These are phyloP conservation scores for Coracias cyanogaster DNA, from an alignment of 2,797 vertebrate species.

Conservation along the genomic window DNA sequence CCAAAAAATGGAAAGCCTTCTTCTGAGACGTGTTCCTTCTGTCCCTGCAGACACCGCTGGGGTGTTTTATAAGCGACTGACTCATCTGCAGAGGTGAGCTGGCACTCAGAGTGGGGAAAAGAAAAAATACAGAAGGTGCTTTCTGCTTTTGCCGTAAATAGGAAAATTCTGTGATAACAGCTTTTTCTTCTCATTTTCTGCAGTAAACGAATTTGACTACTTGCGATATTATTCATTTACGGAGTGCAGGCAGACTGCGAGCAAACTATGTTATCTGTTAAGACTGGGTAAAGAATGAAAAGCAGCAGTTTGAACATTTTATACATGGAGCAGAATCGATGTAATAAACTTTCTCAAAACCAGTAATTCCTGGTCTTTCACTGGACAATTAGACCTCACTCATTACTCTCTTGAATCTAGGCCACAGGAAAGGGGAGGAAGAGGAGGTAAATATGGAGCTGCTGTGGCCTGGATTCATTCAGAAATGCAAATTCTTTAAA, in stretches of 20 bases:
- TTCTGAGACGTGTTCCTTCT: not conserved
- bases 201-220: not conserved
- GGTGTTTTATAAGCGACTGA: not conserved
- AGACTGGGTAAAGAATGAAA: not conserved
- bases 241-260: not conserved
- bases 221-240: not conserved
- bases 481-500: not conserved
- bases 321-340: not conserved
- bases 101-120: not conserved
- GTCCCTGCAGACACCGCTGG: not conserved
- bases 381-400: constrained; percentile 12
- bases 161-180: not conserved
- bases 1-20: not conserved
- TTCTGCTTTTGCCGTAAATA: not conserved
- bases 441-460: not conserved
- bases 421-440: not conserved
- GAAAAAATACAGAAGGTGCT: not conserved
- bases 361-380: not conserved
- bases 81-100: not conserved
- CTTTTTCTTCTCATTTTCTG: not conserved
- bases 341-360: not conserved
- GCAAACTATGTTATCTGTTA: not conserved
- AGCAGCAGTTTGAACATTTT: not conserved
- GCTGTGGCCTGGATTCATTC: constrained; percentile 25
- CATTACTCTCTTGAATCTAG: constrained; percentile 56